Conservation (phyloP, 2,113 vertebrate genomes). For the Nestor notabilis region DNA sequence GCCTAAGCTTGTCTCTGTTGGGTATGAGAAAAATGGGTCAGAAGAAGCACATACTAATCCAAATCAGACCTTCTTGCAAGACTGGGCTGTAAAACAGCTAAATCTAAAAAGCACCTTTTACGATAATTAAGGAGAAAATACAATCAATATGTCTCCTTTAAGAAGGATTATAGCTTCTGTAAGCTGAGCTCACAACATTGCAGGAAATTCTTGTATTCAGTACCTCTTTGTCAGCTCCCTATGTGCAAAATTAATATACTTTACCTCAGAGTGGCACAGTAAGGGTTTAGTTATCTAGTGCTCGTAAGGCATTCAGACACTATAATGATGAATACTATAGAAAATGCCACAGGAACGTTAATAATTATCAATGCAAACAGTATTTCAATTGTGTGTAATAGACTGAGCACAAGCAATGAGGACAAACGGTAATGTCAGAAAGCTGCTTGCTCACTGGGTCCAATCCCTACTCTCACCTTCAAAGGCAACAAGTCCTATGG, state of each 20-base stretch:
- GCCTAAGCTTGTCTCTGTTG: background rate
- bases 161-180: background rate
- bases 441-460: background rate
- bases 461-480: background rate
- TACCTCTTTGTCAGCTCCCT: background rate
- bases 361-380: background rate
- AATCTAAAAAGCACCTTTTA: background rate
- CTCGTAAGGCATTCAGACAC: background rate
- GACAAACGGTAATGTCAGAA: background rate
- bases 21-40: background rate
- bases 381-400: background rate
- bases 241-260: background rate
- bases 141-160: background rate
- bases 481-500: background rate
- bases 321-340: background rate
- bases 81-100: background rate
- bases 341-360: background rate
- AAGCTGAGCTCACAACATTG: background rate
- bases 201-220: background rate
- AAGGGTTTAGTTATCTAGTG: background rate
- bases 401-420: background rate
- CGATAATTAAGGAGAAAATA: background rate
- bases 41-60: background rate
- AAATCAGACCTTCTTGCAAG: background rate
- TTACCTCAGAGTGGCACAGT: background rate